A percentile compares a stretch with the other conserved stretches of the same genome.
Conservation (phyloP, 1,140 invertebrate genomes). For the Elymnias hypermnestra region DNA sequence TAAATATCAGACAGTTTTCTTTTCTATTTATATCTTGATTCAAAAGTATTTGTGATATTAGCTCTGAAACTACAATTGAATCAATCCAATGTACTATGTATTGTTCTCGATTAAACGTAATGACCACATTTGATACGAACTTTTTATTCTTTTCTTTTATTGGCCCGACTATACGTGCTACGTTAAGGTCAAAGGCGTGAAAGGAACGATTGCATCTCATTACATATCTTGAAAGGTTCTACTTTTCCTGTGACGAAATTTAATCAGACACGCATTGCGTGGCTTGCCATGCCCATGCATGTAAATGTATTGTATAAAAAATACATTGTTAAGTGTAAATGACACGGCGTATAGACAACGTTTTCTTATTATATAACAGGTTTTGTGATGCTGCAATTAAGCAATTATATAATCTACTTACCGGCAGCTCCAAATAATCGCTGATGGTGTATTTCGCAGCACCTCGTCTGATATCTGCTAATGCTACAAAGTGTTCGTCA, state of each 20-base stretch:
- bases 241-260: constrained; percentile 26
- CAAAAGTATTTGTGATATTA: too few species aligned
- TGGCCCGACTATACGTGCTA: constrained; percentile 13
- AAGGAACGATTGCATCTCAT: constrained; percentile 24
- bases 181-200: constrained; percentile 26
- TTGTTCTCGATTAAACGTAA: constrained; percentile 59
- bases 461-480: constrained; percentile 64
- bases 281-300: neutral
- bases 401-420: constrained; percentile 30
- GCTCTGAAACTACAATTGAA: constrained; percentile 32
- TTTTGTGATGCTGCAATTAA: neutral
- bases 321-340: neutral
- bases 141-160: constrained; percentile 23
- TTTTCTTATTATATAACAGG: too few species aligned
- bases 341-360: too few species aligned
- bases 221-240: constrained; percentile 18
- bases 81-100: constrained; percentile 44
- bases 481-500: constrained; percentile 67
- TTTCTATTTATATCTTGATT: too few species aligned
- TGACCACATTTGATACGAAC: constrained; percentile 45
- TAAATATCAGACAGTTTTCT: too few species aligned
- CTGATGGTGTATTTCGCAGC: constrained; percentile 65
- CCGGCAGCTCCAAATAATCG: constrained; percentile 71
- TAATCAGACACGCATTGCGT: constrained; percentile 18
- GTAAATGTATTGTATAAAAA: constrained; percentile 1